Evolutionary conservation across 2,888 invertebrate species (phyloP), one percentile per base, ranked within the genome.

Genomic region (Reticulitermes lucifugus): DNA sequence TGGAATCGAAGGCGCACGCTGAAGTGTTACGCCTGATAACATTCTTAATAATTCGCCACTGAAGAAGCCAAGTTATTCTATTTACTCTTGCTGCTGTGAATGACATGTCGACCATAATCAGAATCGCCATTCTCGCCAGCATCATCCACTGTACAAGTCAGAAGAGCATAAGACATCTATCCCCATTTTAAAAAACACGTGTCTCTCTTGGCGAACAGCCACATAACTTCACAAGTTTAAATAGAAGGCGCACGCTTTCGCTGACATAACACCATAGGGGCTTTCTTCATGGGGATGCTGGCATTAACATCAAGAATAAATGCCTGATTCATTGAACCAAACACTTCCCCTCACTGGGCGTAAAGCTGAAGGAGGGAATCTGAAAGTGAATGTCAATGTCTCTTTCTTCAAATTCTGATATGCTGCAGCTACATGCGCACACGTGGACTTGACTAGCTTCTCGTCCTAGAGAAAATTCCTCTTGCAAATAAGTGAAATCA

Each of bases 151-250:
- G 18, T 35, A 41, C 12, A 73, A 10, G 41, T 73, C 41, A 35
- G 12, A 21, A 41, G 73, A 41, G 4, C 41, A 73, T 18, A 73
- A 73, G 73, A 73, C 7, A 71, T 71, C n/a, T 25, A 71, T 73
- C 41, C 21, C 55, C 59, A 79, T 59, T 35, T 35, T 35, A 35
- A 35, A 79, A 55, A 51, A 79, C 79, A 79, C 79, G 79, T 59
- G 55, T 59, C 79, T 79, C 3, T 7, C 14, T 51, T 79, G 79
- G 79, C 79, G 25, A 35, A 14, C 12, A 79, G 79, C 79, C 79
- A 79, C 51, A 29, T 79, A 79, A 22, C 79, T 79, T 51, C 79
- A 59, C 29, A 55, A 29, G 59, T 79, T 79, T 79, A 79, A 79
- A 73, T 73, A 73, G 73, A 41, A 35, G 41, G 73, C 29, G 18